Conservation (phyloP, 2,888 invertebrate genomes). For the Baronia brevicornis region DNA sequence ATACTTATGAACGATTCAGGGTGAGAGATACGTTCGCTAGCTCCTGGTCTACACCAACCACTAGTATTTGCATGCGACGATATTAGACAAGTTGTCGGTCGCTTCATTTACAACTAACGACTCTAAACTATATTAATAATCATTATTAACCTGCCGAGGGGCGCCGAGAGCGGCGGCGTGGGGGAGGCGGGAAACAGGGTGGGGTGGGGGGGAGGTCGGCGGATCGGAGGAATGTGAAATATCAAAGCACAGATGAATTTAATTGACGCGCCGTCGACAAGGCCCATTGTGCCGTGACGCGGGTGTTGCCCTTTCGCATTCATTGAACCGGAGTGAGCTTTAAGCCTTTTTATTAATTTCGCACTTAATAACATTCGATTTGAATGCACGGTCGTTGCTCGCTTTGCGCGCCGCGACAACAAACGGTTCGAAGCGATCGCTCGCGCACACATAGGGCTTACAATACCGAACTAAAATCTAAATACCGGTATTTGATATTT, state of each 20-base stretch:
- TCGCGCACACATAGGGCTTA: too few relatives aligned
- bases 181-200: conserved; percentile 14
- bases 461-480: too few relatives aligned
- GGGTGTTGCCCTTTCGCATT: conserved; percentile 39
- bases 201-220: conserved; percentile 10
- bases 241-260: conserved; percentile 51
- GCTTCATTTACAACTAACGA: conserved; percentile 55
- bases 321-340: conserved; percentile 34
- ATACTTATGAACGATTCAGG: too few relatives aligned
- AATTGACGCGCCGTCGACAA: conserved; percentile 50
- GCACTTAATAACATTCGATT: conserved; percentile 34
- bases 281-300: conserved; percentile 36
- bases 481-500: too few relatives aligned
- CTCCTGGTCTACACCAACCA: conserved; percentile 36
- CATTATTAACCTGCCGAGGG: conserved; percentile 54
- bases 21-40: conserved; percentile 6
- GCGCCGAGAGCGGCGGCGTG: conserved; percentile 17
- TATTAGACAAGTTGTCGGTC: conserved; percentile 62
- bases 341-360: conserved; percentile 58
- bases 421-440: conserved; percentile 15
- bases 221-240: conserved; percentile 25
- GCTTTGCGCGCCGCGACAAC: conserved; percentile 11
- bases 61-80: conserved; percentile 52
- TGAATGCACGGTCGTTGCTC: conserved; percentile 13
- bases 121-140: conserved; percentile 70